A percentile compares a stretch with the other conserved stretches of the same genome.
Conservation (phyloP, 23 tunicate species). For the Oikopleura albicans region DNA sequence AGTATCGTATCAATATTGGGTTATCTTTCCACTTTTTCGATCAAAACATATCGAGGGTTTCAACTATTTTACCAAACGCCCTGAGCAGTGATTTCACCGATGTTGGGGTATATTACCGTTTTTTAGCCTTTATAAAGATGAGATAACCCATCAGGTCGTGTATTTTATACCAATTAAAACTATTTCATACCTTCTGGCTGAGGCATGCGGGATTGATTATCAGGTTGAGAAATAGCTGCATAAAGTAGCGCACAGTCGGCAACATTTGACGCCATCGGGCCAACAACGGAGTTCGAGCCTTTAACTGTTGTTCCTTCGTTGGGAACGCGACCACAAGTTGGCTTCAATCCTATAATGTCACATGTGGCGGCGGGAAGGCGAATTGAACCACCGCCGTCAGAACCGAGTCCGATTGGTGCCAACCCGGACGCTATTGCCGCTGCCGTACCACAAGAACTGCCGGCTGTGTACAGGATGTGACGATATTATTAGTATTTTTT, state of each 20-base stretch:
- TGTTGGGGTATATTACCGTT: too few species aligned
- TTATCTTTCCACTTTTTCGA: too few species aligned
- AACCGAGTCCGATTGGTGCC: slow-evolving; percentile 31
- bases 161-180: too few species aligned
- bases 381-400: slow-evolving; percentile 65
- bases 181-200: too few species aligned
- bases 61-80: too few species aligned
- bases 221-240: slow-evolving; percentile 29
- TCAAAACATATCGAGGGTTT: too few species aligned
- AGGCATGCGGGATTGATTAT: slow-evolving; percentile 8
- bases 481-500: too few species aligned
- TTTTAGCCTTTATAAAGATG: too few species aligned
- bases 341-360: slow-evolving; percentile 56
- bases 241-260: slow-evolving; percentile 38
- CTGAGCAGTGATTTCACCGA: too few species aligned
- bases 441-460: slow-evolving; percentile 63
- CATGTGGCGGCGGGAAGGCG: slow-evolving; percentile 42
- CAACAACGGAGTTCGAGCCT: slow-evolving; percentile 30
- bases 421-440: slow-evolving; percentile 49
- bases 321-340: slow-evolving; percentile 32
- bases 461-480: too few species aligned
- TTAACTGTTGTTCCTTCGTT: slow-evolving; percentile 9
- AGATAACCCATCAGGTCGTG: too few species aligned
- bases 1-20: too few species aligned
- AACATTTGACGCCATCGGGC: slow-evolving; percentile 36